These are phyloP conservation scores for Chloromyia formosa DNA, from an alignment of 2,888 invertebrate genomes.

Conservation along the genomic window DNA sequence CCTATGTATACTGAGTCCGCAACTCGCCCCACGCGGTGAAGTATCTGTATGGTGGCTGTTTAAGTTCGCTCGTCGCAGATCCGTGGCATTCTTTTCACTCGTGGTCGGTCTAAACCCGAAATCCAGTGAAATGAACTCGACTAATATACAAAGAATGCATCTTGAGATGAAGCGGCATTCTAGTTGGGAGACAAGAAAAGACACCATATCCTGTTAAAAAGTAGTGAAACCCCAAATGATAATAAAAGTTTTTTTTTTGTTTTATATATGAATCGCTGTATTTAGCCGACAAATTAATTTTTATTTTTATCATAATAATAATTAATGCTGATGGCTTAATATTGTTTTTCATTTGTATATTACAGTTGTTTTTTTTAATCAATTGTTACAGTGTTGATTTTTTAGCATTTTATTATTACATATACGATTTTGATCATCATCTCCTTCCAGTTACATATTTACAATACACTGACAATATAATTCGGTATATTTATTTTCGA, in stretches of 20 bases:
- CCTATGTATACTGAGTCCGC: too few species aligned
- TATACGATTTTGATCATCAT: constrained; percentile 3
- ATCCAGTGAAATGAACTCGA: too few species aligned
- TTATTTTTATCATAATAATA: constrained; percentile 40
- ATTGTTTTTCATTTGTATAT: constrained; percentile 12
- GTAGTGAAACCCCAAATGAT: too few species aligned
- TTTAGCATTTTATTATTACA: constrained; percentile 8
- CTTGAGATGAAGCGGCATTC: too few species aligned
- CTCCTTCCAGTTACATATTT: constrained; percentile 38
- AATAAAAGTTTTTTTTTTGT: constrained; percentile 1
- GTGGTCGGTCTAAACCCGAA: too few species aligned
- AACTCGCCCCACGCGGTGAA: too few species aligned
- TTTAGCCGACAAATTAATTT: constrained; percentile 45
- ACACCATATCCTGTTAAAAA: too few species aligned
- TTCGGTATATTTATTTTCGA: not conserved
- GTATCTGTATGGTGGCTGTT: too few species aligned
- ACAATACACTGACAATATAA: constrained; percentile 49
- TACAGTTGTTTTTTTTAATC: too few species aligned
- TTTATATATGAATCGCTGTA: constrained; percentile 43
- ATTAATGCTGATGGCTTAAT: constrained; percentile 21
- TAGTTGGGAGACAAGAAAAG: too few species aligned
- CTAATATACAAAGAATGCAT: not conserved
- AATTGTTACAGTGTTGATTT: constrained; percentile 24
- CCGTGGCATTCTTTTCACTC: too few species aligned
- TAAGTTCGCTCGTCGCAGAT: too few species aligned